Base-by-base conservation (phyloP, 2,113 vertebrate genomes). In the Mobula hypostoma region DNA sequence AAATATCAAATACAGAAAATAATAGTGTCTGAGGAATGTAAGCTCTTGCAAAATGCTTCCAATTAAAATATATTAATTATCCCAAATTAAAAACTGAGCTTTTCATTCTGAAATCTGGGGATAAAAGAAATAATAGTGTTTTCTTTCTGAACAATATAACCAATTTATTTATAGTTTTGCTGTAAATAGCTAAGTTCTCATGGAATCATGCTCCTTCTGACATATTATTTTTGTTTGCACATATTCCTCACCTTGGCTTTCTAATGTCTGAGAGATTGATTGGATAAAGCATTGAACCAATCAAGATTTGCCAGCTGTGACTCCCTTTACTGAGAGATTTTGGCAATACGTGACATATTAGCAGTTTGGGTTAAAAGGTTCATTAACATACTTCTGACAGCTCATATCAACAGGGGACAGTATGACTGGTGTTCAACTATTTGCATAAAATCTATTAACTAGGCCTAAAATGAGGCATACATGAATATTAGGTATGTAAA, bases 371-470 rank as follows among this genome's bases (percentile, higher is more conserved):
- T 93, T 93, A 93, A 93, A 93, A 74, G 90, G 32, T 74, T 92
- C 68, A 56, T 93, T 93, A 76, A 74, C 91, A 93, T 93, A 93
- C 70, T 48, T 76, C 91, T 74, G 36, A 76, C 91, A 74, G 66
- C 90, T 27, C 90, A 36, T 21, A 92, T 72, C 68, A 72, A 24
- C 61, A 74, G 32, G 68, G 61, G 90, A 48, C 70, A 27, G 40
- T 74, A 74, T 93, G 90, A 74, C 68, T 93, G 32, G 21, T 56
- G 15, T 56, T 74, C 70, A 93, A 93, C 7, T 76, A 76, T 76
- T 93, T 93, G 91, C 91, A 93, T 93, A 93, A 93, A 93, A 93
- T 93, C 91, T 74, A 76, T 93, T 93, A 93, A 93, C 36, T 27
- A 74, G 68, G 70, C 36, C 91, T 74, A 76, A 92, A 40, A 93